A percentile compares a stretch with the other conserved stretches of the same genome.
phyloP scores from a whole-genome alignment of 2,113 vertebrate genomes.

The Zonotrichia leucophrys region DNA sequence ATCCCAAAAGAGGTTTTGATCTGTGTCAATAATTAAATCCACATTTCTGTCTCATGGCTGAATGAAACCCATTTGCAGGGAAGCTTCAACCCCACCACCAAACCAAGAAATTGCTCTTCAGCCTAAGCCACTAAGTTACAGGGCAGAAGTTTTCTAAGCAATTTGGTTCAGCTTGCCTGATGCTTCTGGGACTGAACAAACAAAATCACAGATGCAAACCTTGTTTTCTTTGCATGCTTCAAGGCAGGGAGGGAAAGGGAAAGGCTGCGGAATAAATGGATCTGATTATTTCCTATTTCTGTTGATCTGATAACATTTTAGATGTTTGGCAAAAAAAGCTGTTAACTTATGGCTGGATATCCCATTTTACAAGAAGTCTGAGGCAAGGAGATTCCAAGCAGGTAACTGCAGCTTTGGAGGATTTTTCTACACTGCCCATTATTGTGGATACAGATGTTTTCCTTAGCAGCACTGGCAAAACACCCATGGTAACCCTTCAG shows the following conservation, averaged over 20 bases:
- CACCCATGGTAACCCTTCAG: not conserved
- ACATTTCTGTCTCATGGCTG: not conserved
- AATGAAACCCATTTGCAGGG: not conserved
- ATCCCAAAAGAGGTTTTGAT: not conserved
- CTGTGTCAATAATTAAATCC: not conserved
- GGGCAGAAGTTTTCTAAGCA: not conserved
- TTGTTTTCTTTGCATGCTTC: not conserved
- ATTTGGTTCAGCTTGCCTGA: not conserved
- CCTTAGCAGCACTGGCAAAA: not conserved
- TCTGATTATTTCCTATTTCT: not conserved
- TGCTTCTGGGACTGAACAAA: not conserved
- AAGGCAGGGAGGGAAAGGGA: not conserved
- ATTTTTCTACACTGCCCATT: not conserved
- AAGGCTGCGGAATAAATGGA: fast-evolving
- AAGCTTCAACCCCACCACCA: not conserved
- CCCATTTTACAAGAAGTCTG: not conserved
- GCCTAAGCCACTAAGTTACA: not conserved
- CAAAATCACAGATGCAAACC: not conserved
- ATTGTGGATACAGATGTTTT: not conserved
- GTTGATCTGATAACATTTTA: not conserved
- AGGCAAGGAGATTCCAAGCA: not conserved
- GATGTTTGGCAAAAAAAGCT: not conserved
- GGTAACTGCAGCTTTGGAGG: not conserved
- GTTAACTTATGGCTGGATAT: not conserved
- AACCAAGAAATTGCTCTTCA: not conserved